Evolutionary conservation across 2,113 vertebrate species (phyloP).

Genomic region (Saguinus imperator): DNA sequence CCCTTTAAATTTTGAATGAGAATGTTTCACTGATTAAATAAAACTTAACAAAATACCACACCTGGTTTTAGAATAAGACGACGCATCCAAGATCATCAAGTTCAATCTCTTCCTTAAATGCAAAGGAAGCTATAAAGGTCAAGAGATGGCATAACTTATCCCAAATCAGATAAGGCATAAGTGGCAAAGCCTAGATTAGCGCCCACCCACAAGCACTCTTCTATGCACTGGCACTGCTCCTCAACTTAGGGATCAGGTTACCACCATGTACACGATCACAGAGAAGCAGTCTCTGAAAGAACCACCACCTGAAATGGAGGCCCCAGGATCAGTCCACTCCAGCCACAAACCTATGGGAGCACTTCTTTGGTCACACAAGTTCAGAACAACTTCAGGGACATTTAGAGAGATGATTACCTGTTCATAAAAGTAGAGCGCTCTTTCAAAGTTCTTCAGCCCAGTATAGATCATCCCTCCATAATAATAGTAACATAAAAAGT

Average conservation of each 20-base stretch:
- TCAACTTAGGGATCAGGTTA: neutral
- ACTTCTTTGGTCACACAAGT: neutral
- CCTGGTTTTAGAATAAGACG: neutral
- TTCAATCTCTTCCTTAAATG: neutral
- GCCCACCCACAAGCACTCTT: neutral
- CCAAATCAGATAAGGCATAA: neutral
- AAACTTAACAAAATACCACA: conserved; percentile 5
- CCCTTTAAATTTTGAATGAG: neutral
- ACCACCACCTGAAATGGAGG: neutral
- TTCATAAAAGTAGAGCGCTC: conserved; percentile 99
- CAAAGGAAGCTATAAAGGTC: neutral
- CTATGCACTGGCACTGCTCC: neutral
- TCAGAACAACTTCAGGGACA: neutral
- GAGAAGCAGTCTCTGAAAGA: neutral
- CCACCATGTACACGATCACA: neutral
- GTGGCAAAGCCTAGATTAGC: neutral
- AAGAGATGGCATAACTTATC: neutral
- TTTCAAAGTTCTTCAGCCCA: conserved; percentile 99
- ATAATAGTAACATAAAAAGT: conserved; percentile 99
- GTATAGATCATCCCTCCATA: conserved; percentile 99
- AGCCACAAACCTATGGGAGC: neutral
- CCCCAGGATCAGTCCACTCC: neutral
- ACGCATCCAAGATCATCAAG: neutral
- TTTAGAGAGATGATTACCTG: conserved; percentile 87
- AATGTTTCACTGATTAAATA: neutral